Conservation (phyloP, 2,797 vertebrate species). For the Taeniopygia guttata region DNA sequence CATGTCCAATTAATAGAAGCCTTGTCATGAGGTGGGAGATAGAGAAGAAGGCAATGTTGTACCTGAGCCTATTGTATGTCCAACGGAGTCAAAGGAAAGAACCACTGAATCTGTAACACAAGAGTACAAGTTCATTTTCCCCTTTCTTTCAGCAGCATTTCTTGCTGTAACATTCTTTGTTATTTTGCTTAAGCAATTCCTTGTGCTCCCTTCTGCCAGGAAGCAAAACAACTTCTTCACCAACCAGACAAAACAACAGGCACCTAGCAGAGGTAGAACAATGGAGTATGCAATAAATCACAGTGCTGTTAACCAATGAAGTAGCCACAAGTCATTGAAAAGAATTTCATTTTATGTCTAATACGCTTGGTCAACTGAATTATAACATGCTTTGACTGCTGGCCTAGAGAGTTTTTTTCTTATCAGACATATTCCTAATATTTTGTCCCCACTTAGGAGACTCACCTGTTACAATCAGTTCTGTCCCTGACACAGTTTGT, state of each 20-base stretch:
- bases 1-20: constrained; percentile 28
- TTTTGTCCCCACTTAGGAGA: neutral
- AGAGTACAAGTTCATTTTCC: constrained; percentile 83
- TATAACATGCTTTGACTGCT: neutral
- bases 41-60: constrained; percentile 70
- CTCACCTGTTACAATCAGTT: fast-evolving
- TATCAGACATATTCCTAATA: neutral
- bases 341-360: neutral
- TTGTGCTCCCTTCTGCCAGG: neutral
- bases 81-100: constrained; percentile 85
- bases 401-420: neutral
- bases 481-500: neutral
- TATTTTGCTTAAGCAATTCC: neutral
- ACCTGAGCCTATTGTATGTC: constrained; percentile 84
- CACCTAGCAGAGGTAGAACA: neutral
- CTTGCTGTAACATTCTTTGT: neutral
- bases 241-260: neutral
- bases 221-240: neutral
- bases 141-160: constrained; percentile 33
- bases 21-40: constrained; percentile 50
- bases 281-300: neutral
- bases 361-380: neutral
- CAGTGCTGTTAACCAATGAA: neutral
- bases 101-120: constrained; percentile 85
- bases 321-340: neutral